These are phyloP conservation scores for Catocala nupta DNA, from an alignment of 2,888 invertebrate species.

Conservation along the genomic window DNA sequence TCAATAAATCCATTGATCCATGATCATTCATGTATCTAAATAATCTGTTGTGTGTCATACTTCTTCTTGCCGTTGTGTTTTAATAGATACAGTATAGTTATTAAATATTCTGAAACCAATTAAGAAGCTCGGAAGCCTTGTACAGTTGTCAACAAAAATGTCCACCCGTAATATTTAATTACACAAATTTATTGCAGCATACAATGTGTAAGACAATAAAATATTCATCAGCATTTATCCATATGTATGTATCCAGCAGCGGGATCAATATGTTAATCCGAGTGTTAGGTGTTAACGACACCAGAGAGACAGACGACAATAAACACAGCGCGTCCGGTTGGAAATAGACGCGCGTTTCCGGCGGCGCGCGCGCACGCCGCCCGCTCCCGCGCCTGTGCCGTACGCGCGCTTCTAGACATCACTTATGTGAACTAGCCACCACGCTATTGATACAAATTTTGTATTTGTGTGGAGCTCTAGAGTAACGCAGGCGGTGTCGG, in stretches of 20 bases:
- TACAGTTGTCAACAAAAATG: constrained; percentile 26
- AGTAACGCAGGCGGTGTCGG: too few relatives aligned
- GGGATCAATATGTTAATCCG: constrained; percentile 73
- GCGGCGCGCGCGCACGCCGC: constrained; percentile 60
- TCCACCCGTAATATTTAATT: constrained; percentile 17
- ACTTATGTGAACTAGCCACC: too few relatives aligned
- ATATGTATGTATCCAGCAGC: constrained; percentile 18
- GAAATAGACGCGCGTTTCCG: constrained; percentile 84
- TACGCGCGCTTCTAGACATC: too few relatives aligned
- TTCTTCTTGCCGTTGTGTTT: too few relatives aligned
- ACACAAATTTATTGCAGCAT: constrained; percentile 8
- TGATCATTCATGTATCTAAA: too few relatives aligned
- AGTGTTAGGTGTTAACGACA: constrained; percentile 78
- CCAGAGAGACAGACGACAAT: constrained; percentile 76
- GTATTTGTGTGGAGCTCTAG: too few relatives aligned
- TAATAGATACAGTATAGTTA: background rate
- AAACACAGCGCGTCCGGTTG: constrained; percentile 83
- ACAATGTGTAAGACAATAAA: constrained; percentile 18
- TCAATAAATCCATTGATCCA: too few relatives aligned
- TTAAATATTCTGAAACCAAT: background rate
- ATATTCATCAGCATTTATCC: constrained; percentile 14
- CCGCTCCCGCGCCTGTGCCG: too few relatives aligned
- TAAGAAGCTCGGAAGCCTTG: background rate
- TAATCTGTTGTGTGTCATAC: too few relatives aligned
- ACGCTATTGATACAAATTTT: too few relatives aligned